These are phyloP conservation scores for Scaptomyza reducta DNA, from an alignment of 2,888 invertebrate species.

Conservation along the genomic window DNA sequence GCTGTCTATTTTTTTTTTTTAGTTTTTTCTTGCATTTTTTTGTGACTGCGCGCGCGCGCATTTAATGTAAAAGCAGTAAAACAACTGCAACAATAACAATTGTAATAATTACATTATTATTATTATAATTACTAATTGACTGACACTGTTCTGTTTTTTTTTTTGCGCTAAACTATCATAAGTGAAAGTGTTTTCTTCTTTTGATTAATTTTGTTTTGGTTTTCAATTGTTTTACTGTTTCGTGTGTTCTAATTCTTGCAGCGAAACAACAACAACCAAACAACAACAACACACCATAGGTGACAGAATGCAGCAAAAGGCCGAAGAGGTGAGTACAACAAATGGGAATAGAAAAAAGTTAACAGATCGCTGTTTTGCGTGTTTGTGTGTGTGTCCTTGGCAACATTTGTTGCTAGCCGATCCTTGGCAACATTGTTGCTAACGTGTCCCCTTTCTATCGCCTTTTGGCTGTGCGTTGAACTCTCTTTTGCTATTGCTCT, in stretches of 20 bases:
- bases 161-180: not conserved
- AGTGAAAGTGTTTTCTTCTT: conserved; percentile 52
- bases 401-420: conserved; percentile 38
- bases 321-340: conserved; percentile 64
- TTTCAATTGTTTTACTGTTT: conserved; percentile 25
- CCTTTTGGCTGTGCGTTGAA: conserved; percentile 39
- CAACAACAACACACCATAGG: conserved; percentile 1
- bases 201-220: conserved; percentile 15
- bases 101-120: conserved; percentile 47
- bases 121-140: conserved; percentile 12
- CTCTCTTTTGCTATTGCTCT: conserved; percentile 13
- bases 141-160: conserved; percentile 31
- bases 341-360: not conserved
- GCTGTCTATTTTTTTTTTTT: conserved; percentile 1
- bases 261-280: conserved; percentile 16
- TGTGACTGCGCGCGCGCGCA: conserved; percentile 55
- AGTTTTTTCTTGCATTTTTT: conserved; percentile 28
- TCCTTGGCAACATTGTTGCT: conserved; percentile 47
- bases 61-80: conserved; percentile 18
- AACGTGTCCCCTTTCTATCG: conserved; percentile 28
- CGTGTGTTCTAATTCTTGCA: conserved; percentile 46
- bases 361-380: conserved; percentile 8
- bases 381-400: conserved; percentile 12
- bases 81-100: conserved; percentile 42
- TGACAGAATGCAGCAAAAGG: conserved; percentile 67